Percentiles rank a stretch among this genome's conserved stretches.
Conservation (phyloP, 92 coral and sea anemone species). For the Actinostola sp. region DNA sequence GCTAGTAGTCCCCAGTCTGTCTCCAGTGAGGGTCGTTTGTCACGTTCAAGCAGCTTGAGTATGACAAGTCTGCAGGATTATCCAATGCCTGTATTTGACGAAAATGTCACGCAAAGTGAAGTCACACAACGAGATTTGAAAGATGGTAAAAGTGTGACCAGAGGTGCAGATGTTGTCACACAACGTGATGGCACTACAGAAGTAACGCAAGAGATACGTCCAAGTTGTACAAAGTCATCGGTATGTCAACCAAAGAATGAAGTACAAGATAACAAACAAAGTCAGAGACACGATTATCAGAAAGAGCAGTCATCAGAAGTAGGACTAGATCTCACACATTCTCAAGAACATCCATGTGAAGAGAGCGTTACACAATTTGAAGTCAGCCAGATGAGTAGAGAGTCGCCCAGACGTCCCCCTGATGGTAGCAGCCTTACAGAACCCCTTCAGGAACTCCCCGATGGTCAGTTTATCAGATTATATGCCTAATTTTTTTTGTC, state of each 20-base stretch:
- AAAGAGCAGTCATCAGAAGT: too few species aligned
- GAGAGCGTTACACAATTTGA: slow-evolving; percentile 5
- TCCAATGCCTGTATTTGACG: slow-evolving; percentile 16
- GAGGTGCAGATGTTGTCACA: neutral
- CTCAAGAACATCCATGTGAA: neutral
- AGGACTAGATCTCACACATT: neutral
- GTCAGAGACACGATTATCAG: too few species aligned
- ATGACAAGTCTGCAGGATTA: slow-evolving; percentile 51
- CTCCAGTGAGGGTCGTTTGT: slow-evolving; percentile 48
- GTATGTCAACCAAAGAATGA: neutral
- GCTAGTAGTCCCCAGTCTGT: slow-evolving; percentile 59
- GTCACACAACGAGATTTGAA: slow-evolving; percentile 10
- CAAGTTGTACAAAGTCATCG: neutral
- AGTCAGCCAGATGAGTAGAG: slow-evolving; percentile 8
- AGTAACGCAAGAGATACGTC: neutral
- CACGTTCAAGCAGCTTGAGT: slow-evolving; percentile 60
- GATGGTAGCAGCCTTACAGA: slow-evolving; percentile 27
- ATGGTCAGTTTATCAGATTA: neutral
- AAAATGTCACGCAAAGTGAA: slow-evolving; percentile 8
- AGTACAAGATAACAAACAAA: too few species aligned
- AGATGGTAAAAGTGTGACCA: neutral
- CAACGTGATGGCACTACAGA: neutral
- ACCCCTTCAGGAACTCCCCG: neutral
- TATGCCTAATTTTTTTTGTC: neutral
- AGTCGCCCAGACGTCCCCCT: slow-evolving; percentile 28